phyloP scores from a whole-genome alignment of 2,113 vertebrate species.

The Lathamus discolor region DNA sequence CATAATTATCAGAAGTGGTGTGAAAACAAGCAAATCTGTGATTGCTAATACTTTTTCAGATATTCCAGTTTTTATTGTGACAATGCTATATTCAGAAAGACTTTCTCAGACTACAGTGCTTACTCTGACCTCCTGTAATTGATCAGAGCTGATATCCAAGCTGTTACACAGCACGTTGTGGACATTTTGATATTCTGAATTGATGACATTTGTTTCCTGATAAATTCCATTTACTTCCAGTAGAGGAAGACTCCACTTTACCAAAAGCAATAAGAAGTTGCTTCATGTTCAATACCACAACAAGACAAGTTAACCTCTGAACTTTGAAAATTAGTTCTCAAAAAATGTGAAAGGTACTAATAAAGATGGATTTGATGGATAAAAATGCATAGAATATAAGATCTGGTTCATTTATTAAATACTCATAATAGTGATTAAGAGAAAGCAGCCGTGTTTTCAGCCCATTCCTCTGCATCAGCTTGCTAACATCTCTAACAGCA shows the following conservation, averaged over 20 bases:
- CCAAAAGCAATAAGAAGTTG: constrained; percentile 17
- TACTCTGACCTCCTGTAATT: background rate
- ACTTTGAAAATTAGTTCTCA: constrained; percentile 32
- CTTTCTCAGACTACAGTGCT: background rate
- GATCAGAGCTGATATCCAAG: background rate
- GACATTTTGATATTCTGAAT: background rate
- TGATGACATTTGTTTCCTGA: background rate
- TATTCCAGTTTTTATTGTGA: background rate
- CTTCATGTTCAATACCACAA: constrained; percentile 30
- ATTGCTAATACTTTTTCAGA: background rate
- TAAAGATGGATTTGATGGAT: constrained; percentile 30
- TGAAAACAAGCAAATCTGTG: background rate
- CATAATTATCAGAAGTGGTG: background rate
- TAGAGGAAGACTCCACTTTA: background rate
- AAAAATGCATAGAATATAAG: background rate
- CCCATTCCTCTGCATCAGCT: background rate
- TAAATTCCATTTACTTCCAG: background rate
- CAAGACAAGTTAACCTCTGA: constrained; percentile 38
- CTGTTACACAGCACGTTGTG: background rate
- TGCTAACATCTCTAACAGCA: background rate
- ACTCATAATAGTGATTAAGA: constrained; percentile 10
- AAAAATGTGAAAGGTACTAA: constrained; percentile 19
- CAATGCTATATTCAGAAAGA: background rate
- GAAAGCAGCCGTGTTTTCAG: background rate
- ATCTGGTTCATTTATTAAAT: constrained; percentile 39